phyloP scores from a whole-genome alignment of 37 sponge, comb jelly and placozoan species.

The Spongilla lacustris region DNA sequence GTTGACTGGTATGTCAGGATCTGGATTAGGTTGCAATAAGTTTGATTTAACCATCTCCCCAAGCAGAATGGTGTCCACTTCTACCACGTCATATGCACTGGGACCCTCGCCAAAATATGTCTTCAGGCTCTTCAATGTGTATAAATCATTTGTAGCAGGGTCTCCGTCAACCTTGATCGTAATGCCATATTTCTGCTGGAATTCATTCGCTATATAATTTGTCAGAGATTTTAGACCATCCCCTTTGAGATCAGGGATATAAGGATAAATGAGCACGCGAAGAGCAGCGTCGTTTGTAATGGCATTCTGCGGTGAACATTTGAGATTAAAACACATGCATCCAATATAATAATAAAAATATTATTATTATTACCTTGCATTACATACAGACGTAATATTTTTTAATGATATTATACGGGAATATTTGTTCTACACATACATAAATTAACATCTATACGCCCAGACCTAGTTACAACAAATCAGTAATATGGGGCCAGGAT shows the following conservation, averaged over 20 bases:
- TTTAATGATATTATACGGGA: too few relatives aligned
- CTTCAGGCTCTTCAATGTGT: not conserved
- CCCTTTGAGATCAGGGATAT: slow-evolving; percentile 19
- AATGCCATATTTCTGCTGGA: not conserved
- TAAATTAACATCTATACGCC: too few relatives aligned
- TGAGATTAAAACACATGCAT: too few relatives aligned
- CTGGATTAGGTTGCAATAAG: slow-evolving; percentile 5
- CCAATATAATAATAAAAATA: too few relatives aligned
- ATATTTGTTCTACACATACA: too few relatives aligned
- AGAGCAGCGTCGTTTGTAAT: not conserved
- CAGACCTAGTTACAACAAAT: too few relatives aligned
- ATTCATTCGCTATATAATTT: not conserved
- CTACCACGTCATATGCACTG: slow-evolving; percentile 16
- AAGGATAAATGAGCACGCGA: slow-evolving; percentile 15
- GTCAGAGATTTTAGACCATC: not conserved
- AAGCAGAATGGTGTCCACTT: slow-evolving; percentile 36
- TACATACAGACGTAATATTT: too few relatives aligned
- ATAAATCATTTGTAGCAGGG: not conserved
- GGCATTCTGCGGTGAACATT: too few relatives aligned
- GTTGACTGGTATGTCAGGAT: not conserved
- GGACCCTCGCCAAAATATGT: slow-evolving; percentile 5
- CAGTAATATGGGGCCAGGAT: too few relatives aligned
- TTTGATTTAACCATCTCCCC: slow-evolving; percentile 8
- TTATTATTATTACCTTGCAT: too few relatives aligned
- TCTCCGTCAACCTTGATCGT: not conserved